These are phyloP conservation scores for Columba livia DNA, from an alignment of 2,113 vertebrate genomes.

Conservation along the genomic window DNA sequence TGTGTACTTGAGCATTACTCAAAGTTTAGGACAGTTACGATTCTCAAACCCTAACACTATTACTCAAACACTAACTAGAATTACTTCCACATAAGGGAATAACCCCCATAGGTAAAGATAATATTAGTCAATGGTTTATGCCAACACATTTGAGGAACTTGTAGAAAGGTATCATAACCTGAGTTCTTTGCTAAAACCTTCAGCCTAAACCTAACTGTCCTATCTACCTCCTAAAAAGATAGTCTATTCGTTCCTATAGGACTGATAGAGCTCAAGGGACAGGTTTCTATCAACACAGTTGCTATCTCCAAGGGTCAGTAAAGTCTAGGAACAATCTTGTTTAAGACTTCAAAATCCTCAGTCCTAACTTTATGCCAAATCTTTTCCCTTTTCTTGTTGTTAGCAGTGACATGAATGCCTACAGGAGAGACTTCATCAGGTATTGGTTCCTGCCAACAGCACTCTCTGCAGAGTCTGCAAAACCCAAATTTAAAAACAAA, in stretches of 20 bases:
- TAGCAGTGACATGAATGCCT: not conserved
- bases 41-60: not conserved
- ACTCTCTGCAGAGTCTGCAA: not conserved
- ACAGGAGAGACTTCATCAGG: not conserved
- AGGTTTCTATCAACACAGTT: not conserved
- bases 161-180: not conserved
- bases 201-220: not conserved
- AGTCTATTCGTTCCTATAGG: not conserved
- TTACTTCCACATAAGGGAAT: not conserved
- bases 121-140: not conserved
- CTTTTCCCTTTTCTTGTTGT: not conserved
- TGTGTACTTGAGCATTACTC: not conserved
- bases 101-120: not conserved
- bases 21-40: not conserved
- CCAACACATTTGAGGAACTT: not conserved
- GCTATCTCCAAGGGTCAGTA: not conserved
- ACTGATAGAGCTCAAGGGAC: not conserved
- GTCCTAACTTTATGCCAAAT: not conserved
- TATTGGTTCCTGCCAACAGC: not conserved
- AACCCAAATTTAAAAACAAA: not conserved
- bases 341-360: not conserved
- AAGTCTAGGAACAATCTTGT: not conserved
- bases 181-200: not conserved
- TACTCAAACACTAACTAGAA: not conserved
- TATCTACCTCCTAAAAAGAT: not conserved